Evolutionary conservation across 2,797 vertebrate species (phyloP).

Genomic region (Threskiornis aethiopicus): DNA sequence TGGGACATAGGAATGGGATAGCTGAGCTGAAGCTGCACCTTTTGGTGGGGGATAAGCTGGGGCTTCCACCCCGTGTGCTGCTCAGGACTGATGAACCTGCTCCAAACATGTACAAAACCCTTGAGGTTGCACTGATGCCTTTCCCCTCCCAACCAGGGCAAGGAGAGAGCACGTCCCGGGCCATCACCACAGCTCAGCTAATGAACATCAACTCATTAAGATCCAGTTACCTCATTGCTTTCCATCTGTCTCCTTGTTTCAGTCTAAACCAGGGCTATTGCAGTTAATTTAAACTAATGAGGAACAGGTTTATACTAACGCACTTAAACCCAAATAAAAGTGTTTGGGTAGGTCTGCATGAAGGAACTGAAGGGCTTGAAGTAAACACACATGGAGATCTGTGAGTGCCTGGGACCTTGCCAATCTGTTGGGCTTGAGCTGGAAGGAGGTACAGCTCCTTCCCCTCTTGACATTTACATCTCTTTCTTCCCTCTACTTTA

Average conservation of each 20-base stretch:
- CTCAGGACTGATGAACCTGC: neutral
- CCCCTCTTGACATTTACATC: neutral
- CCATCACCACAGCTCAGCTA: neutral
- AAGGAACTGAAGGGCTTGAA: neutral
- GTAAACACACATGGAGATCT: neutral
- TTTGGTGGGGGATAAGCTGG: neutral
- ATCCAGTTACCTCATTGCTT: neutral
- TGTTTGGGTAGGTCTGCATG: neutral
- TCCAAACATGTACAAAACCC: neutral
- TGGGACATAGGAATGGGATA: neutral
- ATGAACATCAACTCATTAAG: neutral
- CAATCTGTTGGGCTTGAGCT: neutral
- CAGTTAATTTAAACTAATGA: neutral
- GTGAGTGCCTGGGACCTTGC: accelerated
- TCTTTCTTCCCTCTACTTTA: neutral
- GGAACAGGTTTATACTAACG: neutral
- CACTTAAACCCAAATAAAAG: neutral
- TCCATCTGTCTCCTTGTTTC: neutral
- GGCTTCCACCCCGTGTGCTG: accelerated
- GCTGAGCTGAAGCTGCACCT: neutral
- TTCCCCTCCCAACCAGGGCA: neutral
- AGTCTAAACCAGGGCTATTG: neutral
- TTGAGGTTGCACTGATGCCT: neutral
- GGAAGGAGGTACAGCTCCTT: neutral
- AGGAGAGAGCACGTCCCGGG: accelerated